Conservation (phyloP, 2,113 vertebrate genomes). For the Megalops atlanticus region DNA sequence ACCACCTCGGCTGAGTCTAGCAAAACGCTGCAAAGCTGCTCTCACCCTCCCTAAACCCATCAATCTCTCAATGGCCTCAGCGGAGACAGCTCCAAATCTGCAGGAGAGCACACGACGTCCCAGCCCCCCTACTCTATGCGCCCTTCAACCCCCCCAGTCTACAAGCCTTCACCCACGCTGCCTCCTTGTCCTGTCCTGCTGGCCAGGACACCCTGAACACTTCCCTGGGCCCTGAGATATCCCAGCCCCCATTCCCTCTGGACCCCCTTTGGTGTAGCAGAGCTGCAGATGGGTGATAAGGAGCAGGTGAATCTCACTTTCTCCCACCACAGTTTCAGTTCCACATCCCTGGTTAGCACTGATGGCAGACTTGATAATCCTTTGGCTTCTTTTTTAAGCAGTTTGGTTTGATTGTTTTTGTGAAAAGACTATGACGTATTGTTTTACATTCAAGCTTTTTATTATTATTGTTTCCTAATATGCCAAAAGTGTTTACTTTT, state of each 20-base stretch:
- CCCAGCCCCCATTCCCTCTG: neutral
- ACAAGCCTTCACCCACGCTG: conserved; percentile 26
- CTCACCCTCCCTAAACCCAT: conserved; percentile 58
- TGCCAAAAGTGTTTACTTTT: neutral
- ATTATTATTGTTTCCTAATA: neutral
- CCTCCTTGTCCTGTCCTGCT: neutral
- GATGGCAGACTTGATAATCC: neutral
- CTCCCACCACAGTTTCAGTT: neutral
- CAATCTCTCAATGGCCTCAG: conserved; percentile 56
- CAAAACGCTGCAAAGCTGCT: conserved; percentile 48
- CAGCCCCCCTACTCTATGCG: neutral
- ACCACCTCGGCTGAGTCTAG: conserved; percentile 9
- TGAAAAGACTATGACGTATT: neutral
- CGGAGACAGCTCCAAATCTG: conserved; percentile 64
- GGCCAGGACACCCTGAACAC: neutral
- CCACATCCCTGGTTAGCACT: neutral
- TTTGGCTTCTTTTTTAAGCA: neutral
- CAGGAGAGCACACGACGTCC: conserved; percentile 43
- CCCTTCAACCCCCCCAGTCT: conserved; percentile 39
- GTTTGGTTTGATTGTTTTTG: neutral
- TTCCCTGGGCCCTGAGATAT: neutral
- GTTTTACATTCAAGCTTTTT: neutral
- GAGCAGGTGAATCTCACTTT: conserved; percentile 17
- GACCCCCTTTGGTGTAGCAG: neutral
- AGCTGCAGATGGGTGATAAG: neutral